A percentile compares a stretch with the other conserved stretches of the same genome.
Conservation (phyloP, 2,797 vertebrate species). For the Manis crassicaudata region DNA sequence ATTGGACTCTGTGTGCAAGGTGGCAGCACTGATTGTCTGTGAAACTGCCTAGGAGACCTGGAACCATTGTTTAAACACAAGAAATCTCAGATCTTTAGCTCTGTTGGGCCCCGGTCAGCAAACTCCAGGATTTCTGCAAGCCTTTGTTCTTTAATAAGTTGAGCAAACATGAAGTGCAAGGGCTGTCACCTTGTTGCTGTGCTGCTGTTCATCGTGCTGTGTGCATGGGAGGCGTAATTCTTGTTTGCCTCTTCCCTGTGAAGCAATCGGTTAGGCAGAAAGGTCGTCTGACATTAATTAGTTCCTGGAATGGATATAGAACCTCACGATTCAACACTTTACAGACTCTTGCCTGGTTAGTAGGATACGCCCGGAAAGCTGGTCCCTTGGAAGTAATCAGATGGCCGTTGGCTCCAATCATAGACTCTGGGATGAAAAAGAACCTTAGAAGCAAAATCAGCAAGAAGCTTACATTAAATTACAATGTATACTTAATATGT, state of each 20-base stretch:
- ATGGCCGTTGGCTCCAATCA: neutral
- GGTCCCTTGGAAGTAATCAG: neutral
- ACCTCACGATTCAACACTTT: neutral
- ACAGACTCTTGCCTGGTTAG: neutral
- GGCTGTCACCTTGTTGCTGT: neutral
- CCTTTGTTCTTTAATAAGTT: conserved; percentile 7
- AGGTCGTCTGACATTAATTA: neutral
- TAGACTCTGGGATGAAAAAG: neutral
- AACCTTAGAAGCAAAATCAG: neutral
- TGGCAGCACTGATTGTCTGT: neutral
- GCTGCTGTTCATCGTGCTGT: neutral
- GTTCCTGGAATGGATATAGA: neutral
- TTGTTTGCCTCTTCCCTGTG: neutral
- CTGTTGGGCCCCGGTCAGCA: neutral
- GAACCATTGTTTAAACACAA: neutral
- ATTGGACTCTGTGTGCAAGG: neutral
- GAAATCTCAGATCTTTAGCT: neutral
- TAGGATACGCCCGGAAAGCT: neutral
- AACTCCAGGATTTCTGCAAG: neutral
- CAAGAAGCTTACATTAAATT: neutral
- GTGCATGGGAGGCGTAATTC: neutral
- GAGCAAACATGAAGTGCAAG: neutral
- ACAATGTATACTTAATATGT: neutral
- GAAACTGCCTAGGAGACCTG: neutral
- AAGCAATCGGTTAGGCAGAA: neutral